Conservation (phyloP, 2,888 invertebrate species). For the Lepetodrilus schrolli region DNA sequence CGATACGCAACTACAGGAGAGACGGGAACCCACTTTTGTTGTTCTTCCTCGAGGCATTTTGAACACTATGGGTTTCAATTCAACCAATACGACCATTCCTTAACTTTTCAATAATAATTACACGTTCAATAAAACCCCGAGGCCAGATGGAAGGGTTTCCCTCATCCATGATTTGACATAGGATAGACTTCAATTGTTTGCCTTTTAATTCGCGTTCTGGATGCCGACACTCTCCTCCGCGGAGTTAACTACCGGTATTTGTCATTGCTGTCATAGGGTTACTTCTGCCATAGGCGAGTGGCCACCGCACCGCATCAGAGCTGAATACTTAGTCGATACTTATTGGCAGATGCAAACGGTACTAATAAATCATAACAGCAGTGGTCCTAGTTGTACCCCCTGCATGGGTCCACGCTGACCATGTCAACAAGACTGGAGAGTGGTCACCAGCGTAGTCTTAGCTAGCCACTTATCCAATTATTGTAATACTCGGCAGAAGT, state of each 20-base stretch:
- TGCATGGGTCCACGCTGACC: background rate
- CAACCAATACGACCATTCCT: background rate
- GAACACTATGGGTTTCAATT: conserved; percentile 23
- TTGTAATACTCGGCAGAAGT: no score
- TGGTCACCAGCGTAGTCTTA: no score
- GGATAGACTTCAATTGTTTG: conserved; percentile 21
- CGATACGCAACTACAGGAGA: background rate
- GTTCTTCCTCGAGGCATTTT: background rate
- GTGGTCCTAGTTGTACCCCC: background rate
- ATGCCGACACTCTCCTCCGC: background rate
- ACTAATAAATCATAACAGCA: background rate
- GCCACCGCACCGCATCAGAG: background rate
- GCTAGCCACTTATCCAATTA: no score
- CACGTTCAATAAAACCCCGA: conserved; percentile 15
- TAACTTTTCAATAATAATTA: conserved; percentile 24
- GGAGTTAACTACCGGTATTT: no score
- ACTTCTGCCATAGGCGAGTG: no score
- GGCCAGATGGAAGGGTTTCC: background rate
- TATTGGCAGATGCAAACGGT: background rate
- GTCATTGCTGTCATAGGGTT: no score
- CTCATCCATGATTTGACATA: conserved; percentile 14
- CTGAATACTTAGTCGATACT: background rate
- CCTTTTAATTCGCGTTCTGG: conserved; percentile 14
- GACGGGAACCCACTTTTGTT: no score
- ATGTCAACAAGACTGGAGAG: background rate